Percentiles rank a stretch among this genome's conserved stretches.
These are phyloP conservation scores for Plodia interpunctella DNA, from an alignment of 1,140 invertebrate species.

Conservation along the genomic window DNA sequence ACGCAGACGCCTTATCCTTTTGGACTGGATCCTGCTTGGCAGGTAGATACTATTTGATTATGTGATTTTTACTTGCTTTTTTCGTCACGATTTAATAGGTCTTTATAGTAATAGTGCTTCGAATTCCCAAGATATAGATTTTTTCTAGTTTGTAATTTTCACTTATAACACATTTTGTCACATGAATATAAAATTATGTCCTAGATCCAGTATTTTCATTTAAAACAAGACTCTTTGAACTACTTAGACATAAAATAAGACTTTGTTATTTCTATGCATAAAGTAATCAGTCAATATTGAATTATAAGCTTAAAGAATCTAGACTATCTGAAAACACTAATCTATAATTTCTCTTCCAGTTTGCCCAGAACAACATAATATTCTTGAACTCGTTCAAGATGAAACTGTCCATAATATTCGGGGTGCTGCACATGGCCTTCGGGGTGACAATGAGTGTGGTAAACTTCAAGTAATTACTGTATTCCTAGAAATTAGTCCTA, in stretches of 20 bases:
- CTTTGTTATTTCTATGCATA: no score
- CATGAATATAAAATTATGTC: no score
- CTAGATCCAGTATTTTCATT: no score
- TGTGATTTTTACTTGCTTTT: no score
- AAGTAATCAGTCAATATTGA: no score
- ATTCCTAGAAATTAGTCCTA: constrained; percentile 64
- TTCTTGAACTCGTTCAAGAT: constrained; percentile 97
- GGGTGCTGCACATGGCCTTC: constrained; percentile 95
- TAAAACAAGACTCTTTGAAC: no score
- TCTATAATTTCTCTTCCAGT: constrained; percentile 79
- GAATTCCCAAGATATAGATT: no score
- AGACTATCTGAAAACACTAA: background rate
- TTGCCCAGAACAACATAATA: constrained; percentile 93
- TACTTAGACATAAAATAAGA: no score
- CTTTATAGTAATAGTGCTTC: no score
- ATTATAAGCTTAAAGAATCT: background rate
- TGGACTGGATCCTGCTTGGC: constrained; percentile 90
- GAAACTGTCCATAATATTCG: constrained; percentile 96
- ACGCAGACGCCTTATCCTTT: constrained; percentile 81
- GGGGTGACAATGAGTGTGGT: constrained; percentile 89
- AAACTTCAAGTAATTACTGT: constrained; percentile 87
- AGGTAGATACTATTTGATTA: constrained; percentile 29
- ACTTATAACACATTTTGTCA: no score
- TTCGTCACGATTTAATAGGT: no score
- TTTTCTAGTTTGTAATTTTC: no score